Base-by-base conservation (phyloP, 2,113 vertebrate genomes). In the Upupa epops region DNA sequence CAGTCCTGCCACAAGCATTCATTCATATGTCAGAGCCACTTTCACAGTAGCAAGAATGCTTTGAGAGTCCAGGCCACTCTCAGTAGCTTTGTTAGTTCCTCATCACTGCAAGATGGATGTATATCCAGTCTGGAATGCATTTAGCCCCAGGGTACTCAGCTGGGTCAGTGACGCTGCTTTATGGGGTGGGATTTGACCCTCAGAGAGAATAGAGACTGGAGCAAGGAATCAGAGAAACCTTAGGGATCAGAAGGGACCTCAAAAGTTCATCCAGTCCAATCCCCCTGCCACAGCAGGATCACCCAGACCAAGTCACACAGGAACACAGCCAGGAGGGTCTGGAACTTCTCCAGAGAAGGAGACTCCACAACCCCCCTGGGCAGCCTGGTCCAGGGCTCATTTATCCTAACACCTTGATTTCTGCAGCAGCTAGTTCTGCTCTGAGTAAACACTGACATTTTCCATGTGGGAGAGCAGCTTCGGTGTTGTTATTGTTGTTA, bases 391-490 rank as follows among this genome's bases (percentile, higher is more conserved):
- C n/a, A n/a, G n/a, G n/a, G n/a, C n/a, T n/a, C 25, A 79, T 46
- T 37, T 75, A 1, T 55, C 72, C 64, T 63, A 69, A 70, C 84
- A 90, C 80, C 73, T 55, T 76, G 87, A 94, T 85, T 73, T 90
- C 58, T 71, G 61, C 65, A 2, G 1, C 64, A 88, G 59, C 59
- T 92, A 85, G 68, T 20, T 63, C 79, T 63, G 17, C 55, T 72
- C 54, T 55, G 17, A 31, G 64, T 46, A 87, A 92, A 89, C 76
- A 83, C 11, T 59, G 91, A 89, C 58, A 79, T 89, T 93, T 93
- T 93, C 94, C 93, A 79, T 76, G 81, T 89, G 63, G 79, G 68
- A 93, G 64, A 91, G 46, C 74, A 83, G 59, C 51, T 94, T 93
- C 78, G 1, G 1, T 70, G 91, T 79, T 46, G 46, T 70, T 85